Base-by-base conservation (phyloP, 2,797 vertebrate genomes). In the Sitta carolinensis region DNA sequence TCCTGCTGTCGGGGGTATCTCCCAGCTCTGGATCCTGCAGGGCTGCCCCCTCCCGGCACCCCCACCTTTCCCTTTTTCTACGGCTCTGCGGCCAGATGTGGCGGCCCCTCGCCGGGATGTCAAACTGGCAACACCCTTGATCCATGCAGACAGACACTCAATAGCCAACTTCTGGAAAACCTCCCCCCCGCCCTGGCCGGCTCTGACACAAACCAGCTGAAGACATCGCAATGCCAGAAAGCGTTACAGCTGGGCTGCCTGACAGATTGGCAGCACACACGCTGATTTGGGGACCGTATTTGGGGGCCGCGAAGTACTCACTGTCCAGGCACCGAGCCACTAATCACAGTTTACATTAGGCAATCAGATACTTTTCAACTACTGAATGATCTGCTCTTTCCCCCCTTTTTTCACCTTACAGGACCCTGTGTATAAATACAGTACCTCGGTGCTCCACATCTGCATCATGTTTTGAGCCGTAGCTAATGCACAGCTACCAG, bases 121-220 rank as follows among this genome's bases (percentile, higher is more conserved):
- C 89, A 94, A 95, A 90, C 68, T 78, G 91, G 93, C 94, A 97
- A 75, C 68, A 58, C 55, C 78, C 81, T 87, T 96, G 93, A 95
- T 97, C 67, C 77, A 91, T 94, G 93, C 78, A 91, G 95, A 75
- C 97, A 96, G 95, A 91, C 85, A 74, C 81, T 96, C 84, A 61
- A 75, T 48, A 84, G 79, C 75, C 94, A 95, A 93, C 94, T 97
- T 96, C 96, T 97, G 97, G 95, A 93, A 97, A 96, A 26, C 29
- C 54, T 97, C 90, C 87, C 91, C 91, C 57, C 38, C 1, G 18
- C 91, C 10, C 93, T 80, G 93, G 89, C 90, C 77, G 23, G 62
- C 94, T 92, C 90, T 96, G 96, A 97, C 94, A 77, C 51, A 94
- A 96, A 95, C 92, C 96, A 96, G 94, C 96, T 93, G 93, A 97